A percentile compares a stretch with the other conserved stretches of the same genome.
These are phyloP conservation scores for Dorcus hopei DNA, from an alignment of 2,888 invertebrate species.

Conservation along the genomic window DNA sequence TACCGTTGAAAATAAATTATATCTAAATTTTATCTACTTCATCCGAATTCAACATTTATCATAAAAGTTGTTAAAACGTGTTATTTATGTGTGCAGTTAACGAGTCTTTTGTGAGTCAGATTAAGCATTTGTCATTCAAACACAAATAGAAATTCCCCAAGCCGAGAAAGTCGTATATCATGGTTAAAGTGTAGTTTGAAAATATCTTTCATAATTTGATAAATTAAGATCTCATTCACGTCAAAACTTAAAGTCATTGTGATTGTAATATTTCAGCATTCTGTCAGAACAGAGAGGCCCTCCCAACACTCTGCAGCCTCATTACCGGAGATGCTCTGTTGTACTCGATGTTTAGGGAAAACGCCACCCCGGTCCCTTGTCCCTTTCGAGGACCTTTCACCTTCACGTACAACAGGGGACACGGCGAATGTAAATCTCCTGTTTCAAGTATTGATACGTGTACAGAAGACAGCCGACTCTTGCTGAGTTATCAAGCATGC, in stretches of 20 bases:
- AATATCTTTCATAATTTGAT: constrained; percentile 18
- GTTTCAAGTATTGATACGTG: constrained; percentile 91
- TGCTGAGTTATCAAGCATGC: constrained; percentile 91
- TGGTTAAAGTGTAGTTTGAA: constrained; percentile 18
- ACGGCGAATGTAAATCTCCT: constrained; percentile 85
- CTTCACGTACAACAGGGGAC: constrained; percentile 89
- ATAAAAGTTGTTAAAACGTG: background rate
- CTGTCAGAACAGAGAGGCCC: constrained; percentile 70
- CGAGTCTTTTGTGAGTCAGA: constrained; percentile 16
- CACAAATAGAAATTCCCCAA: constrained; percentile 15
- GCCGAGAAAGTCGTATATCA: constrained; percentile 15
- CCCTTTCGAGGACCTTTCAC: constrained; percentile 86
- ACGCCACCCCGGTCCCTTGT: constrained; percentile 84
- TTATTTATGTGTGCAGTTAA: constrained; percentile 12
- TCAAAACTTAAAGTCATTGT: background rate
- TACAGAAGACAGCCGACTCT: constrained; percentile 85
- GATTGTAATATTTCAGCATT: constrained; percentile 58
- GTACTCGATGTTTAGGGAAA: constrained; percentile 86
- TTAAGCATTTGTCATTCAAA: constrained; percentile 11
- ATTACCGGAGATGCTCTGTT: constrained; percentile 87
- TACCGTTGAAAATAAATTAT: too few species aligned
- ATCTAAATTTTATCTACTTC: too few species aligned
- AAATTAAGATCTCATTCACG: constrained; percentile 17
- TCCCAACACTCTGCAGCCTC: constrained; percentile 78
- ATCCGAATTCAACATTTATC: too few species aligned